Base-by-base conservation (phyloP, 2,888 invertebrate genomes). In the Drosophila macrospina region DNA sequence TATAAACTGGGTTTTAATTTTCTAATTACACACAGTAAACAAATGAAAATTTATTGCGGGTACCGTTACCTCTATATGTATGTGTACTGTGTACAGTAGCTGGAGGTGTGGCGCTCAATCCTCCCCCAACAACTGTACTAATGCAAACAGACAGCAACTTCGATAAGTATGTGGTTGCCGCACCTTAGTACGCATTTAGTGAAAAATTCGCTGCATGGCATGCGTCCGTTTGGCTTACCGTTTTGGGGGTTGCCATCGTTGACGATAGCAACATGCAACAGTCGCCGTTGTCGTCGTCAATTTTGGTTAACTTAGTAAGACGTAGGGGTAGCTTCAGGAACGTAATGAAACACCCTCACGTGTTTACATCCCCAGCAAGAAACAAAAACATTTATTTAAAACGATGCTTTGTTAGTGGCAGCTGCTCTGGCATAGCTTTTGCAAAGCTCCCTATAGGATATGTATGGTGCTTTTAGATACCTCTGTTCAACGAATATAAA, bases 1-100 rank as follows among this genome's bases (percentile, higher is more conserved):
- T 69, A 86, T 83, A 86, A 85, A 86, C 86, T 80, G 71, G 87
- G 88, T 77, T 88, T 85, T 88, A 86, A 88, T 85, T 88, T 88
- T 85, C 88, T 85, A 85, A 85, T 85, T 85, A 85, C 88, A 86
- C 85, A 88, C 83, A 67, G 78, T 71, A 86, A 84, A 84, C 87
- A 87, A 85, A 85, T 85, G 87, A 86, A 79, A 86, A 85, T 88
- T 88, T 88, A 88, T 88, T 84, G 86, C 70, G 72, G 70, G 60
- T 39, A 56, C 61, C 59, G 64, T 42, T 57, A 48, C 75, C 63
- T 70, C 24, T 34, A 32, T 24, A 24, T 16, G 11, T 26, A 15
- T 26, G 72, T 37, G 42, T 67, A 50, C 63, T 56, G 55, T 34
- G 20, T 32, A 32, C 34, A 36, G 42, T 34, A 42, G n/a, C 45